Evolutionary conservation across 2,113 vertebrate genomes (phyloP), one percentile per base, ranked within the genome.

Genomic region (Caranx ignobilis): DNA sequence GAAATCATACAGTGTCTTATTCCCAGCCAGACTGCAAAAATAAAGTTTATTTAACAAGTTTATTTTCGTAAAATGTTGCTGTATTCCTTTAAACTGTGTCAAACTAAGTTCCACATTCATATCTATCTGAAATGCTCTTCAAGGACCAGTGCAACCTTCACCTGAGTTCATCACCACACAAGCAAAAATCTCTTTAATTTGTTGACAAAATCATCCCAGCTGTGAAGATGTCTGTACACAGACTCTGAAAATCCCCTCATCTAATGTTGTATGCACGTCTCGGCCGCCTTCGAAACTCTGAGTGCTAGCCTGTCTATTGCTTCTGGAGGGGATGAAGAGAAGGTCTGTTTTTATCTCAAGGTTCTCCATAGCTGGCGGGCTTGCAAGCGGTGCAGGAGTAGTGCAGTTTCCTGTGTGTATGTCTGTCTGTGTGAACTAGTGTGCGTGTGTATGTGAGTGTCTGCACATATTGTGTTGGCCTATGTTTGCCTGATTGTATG

Each of bases 311-410:
- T 79, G 80, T 85, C 79, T 92, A 26, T 86, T 84, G 81, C 86
- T 91, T 87, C 84, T 86, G 84, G 89, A 89, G 80, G 86, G 83
- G 79, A 87, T 87, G 87, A 88, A 83, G 85, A 90, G 81, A 90
- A 84, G 88, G 74, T 83, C 85, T 91, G 83, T 91, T 90, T 87
- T 91, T 81, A 92, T 92, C 87, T 93, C 89, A 94, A 94, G 92
- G 92, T 93, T 91, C 80, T 93, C 78, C 85, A 79, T 93, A 89
- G 87, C 91, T 93, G 69, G 85, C 83, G 76, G 91, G 87, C 91
- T 84, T 80, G 77, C 74, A 82, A 84, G 86, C 71, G 60, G 37
- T 88, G 76, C 65, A 66, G 88, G 81, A 71, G 75, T 67, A 62
- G 61, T 82, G 78, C 78, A 54, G 79, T 86, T 92, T 88, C 71